phyloP scores from a whole-genome alignment of 2,888 invertebrate species.

The Drosophila melanosoma region DNA sequence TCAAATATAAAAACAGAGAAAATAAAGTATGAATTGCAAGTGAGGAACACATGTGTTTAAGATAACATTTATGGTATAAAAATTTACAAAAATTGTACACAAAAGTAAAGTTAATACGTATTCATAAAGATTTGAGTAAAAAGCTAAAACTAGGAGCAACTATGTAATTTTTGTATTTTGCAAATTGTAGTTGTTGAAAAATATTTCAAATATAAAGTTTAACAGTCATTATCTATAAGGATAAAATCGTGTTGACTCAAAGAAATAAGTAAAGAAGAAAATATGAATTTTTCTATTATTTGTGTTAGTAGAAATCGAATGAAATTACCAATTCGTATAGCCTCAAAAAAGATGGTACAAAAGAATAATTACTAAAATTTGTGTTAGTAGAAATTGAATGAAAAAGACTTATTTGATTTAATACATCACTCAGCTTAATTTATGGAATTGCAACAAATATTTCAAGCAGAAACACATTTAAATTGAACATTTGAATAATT shows the following conservation, averaged over 20 bases:
- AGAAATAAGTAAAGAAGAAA: too few species aligned
- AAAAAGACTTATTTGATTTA: background rate
- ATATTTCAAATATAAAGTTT: too few species aligned
- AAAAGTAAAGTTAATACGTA: background rate
- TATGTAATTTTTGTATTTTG: too few species aligned
- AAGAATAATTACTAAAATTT: background rate
- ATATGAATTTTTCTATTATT: too few species aligned
- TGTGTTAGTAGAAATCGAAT: background rate
- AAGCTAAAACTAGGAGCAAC: too few species aligned
- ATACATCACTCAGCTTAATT: background rate
- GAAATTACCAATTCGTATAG: too few species aligned
- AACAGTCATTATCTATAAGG: too few species aligned
- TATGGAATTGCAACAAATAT: background rate
- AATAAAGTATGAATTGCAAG: background rate
- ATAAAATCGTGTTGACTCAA: too few species aligned
- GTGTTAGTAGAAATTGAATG: background rate
- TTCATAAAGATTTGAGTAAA: background rate
- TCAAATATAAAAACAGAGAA: background rate
- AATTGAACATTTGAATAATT: background rate
- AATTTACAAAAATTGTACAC: background rate
- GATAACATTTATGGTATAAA: background rate
- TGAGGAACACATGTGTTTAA: background rate
- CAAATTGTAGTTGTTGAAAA: too few species aligned
- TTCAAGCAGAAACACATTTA: background rate
- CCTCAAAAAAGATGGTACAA: too few species aligned